Percentiles rank a stretch among this genome's conserved stretches.
Evolutionary conservation across 2,888 invertebrate species (phyloP).

Genomic region (Gastrophysa polygoni): DNA sequence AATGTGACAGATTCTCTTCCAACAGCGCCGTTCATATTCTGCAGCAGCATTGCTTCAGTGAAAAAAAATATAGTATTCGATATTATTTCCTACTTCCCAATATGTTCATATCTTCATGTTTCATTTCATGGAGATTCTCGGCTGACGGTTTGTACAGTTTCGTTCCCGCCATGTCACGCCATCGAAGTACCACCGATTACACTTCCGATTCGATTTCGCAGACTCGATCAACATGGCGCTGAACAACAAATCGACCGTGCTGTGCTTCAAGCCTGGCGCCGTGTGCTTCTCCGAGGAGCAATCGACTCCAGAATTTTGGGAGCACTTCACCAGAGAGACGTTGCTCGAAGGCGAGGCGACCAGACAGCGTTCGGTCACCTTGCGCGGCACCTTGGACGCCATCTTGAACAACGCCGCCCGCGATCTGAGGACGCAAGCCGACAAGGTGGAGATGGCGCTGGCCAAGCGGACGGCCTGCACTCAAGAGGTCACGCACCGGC

Average conservation of each 20-base stretch:
- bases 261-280: constrained; percentile 82
- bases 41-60: too few relatives aligned
- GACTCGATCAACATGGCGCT: constrained; percentile 74
- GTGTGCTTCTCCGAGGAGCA: constrained; percentile 81
- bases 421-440: constrained; percentile 83
- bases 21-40: too few relatives aligned
- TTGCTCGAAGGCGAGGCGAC: constrained; percentile 77
- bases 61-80: too few relatives aligned
- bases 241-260: constrained; percentile 70
- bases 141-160: too few relatives aligned
- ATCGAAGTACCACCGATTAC: not conserved
- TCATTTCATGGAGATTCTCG: too few relatives aligned
- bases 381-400: constrained; percentile 74
- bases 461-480: constrained; percentile 77
- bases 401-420: constrained; percentile 77
- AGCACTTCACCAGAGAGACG: constrained; percentile 79
- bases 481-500: constrained; percentile 72
- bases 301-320: constrained; percentile 85
- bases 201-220: constrained; percentile 57
- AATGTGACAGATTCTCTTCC: too few relatives aligned
- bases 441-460: constrained; percentile 78
- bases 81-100: too few relatives aligned
- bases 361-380: constrained; percentile 73
- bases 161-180: too few relatives aligned
- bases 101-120: too few relatives aligned